phyloP scores from a whole-genome alignment of 2,888 invertebrate species.

The Periphyllus acericola region DNA sequence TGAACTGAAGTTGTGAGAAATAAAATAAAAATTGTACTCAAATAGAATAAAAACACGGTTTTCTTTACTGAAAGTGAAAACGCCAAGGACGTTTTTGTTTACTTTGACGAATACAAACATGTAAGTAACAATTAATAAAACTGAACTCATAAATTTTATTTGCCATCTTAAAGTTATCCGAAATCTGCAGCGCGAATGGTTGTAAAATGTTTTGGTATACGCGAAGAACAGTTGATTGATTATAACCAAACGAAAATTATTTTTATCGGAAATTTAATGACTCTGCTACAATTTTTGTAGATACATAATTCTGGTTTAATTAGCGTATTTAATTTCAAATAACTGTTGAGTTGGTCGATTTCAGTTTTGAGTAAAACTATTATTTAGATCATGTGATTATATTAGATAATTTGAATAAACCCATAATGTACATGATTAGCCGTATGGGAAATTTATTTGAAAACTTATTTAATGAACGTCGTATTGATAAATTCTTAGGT shows the following conservation, averaged over 20 bases:
- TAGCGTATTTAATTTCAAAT: not conserved
- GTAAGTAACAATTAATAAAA: slow-evolving; percentile 29
- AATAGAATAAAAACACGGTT: not conserved
- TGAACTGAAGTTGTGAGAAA: not conserved
- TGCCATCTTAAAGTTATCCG: not conserved
- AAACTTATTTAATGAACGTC: not conserved
- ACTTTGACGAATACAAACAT: not conserved
- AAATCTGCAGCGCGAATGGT: not conserved
- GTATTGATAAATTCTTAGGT: too few species aligned
- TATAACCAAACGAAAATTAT: not conserved
- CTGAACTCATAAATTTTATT: slow-evolving; percentile 23
- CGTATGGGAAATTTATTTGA: not conserved
- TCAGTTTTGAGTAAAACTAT: not conserved
- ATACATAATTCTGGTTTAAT: not conserved
- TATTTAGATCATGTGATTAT: not conserved
- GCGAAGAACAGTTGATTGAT: slow-evolving; percentile 16
- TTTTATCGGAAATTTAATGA: slow-evolving; percentile 7
- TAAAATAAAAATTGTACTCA: not conserved
- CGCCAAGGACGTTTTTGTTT: slow-evolving; percentile 14
- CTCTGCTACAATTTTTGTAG: not conserved
- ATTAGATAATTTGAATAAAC: not conserved
- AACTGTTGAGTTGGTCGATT: not conserved
- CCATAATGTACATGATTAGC: not conserved
- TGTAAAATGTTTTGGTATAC: not conserved
- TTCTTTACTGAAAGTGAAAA: not conserved